Evolutionary conservation across 2,113 vertebrate species (phyloP).

Genomic region (Archocentrus centrarchus): DNA sequence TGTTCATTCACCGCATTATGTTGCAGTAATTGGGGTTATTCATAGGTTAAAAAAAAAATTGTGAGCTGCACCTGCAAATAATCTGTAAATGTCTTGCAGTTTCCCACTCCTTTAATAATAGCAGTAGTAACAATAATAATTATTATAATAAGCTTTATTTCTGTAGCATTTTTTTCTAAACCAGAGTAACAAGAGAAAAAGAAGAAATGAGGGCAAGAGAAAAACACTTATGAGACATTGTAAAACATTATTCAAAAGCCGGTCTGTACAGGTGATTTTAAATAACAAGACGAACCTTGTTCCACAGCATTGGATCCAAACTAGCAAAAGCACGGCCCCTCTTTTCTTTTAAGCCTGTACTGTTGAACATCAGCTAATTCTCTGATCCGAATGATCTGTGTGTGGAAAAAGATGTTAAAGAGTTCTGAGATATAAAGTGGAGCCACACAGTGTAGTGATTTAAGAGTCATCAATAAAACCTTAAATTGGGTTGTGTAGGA

Average conservation of each 20-base stretch:
- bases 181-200: background rate
- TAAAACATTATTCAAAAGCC: background rate
- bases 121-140: rapidly evolving
- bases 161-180: background rate
- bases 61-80: background rate
- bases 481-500: background rate
- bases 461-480: conserved; percentile 4
- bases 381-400: background rate
- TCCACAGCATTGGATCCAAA: background rate
- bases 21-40: background rate
- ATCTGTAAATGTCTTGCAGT: background rate
- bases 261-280: background rate
- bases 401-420: background rate
- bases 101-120: background rate
- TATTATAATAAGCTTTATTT: background rate
- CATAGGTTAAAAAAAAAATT: background rate
- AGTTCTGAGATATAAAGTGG: background rate
- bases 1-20: background rate
- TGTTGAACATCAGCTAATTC: background rate
- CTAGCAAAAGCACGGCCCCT: background rate
- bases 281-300: background rate
- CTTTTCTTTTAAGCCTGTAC: too few species aligned
- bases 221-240: background rate
- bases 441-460: conserved; percentile 5
- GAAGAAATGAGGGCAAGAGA: background rate